phyloP scores from a whole-genome alignment of 2,113 vertebrate species.

The Pheucticus melanocephalus region DNA sequence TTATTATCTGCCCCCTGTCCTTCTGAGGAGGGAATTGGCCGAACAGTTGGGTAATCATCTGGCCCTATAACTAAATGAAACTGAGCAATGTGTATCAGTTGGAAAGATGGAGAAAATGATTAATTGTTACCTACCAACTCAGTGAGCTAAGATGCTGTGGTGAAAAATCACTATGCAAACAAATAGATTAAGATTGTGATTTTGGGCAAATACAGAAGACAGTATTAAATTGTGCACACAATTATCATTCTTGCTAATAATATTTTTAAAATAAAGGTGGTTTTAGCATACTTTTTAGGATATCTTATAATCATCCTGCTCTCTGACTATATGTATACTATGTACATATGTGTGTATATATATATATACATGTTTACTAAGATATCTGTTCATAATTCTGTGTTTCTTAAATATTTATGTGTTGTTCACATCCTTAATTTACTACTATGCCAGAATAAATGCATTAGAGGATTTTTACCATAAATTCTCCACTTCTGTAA shows the following conservation, averaged over 20 bases:
- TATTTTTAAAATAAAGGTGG: not conserved
- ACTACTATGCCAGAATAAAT: not conserved
- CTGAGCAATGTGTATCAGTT: not conserved
- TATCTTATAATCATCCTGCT: not conserved
- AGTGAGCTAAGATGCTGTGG: not conserved
- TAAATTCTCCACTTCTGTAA: not conserved
- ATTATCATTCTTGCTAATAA: not conserved
- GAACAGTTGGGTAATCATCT: not conserved
- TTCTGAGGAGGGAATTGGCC: not conserved
- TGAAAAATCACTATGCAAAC: not conserved
- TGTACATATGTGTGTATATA: not conserved
- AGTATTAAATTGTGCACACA: not conserved
- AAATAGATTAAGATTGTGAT: not conserved
- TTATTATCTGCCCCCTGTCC: not conserved
- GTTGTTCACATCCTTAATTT: not conserved
- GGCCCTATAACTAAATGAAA: not conserved
- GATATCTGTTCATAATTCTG: not conserved
- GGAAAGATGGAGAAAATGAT: not conserved
- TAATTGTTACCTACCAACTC: not conserved
- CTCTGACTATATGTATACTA: not conserved
- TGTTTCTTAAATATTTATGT: not conserved
- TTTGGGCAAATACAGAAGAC: not conserved
- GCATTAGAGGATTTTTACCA: not conserved
- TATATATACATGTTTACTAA: not conserved
- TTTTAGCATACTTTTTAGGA: not conserved